These are phyloP conservation scores for Clytia hemisphaerica DNA, from an alignment of 30 jellyfish, hydroid and myxozoan genomes.

Conservation along the genomic window DNA sequence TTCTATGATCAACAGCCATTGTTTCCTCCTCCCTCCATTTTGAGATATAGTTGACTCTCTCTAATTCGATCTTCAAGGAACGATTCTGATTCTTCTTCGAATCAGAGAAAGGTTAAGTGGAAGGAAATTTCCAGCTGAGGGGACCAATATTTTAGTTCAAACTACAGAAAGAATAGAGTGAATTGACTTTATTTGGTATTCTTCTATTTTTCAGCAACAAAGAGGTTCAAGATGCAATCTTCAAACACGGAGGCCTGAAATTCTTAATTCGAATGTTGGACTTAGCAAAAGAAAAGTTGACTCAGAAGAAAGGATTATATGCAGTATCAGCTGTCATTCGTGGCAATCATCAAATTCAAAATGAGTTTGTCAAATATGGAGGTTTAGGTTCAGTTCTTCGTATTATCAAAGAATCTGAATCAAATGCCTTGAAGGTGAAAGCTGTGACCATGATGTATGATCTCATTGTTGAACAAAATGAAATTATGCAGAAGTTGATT, in stretches of 20 bases:
- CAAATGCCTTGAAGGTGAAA: conserved; percentile 42
- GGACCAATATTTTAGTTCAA: too few species aligned
- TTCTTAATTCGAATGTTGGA: conserved; percentile 46
- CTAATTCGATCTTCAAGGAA: too few species aligned
- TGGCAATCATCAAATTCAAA: conserved; percentile 52
- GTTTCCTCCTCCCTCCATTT: too few species aligned
- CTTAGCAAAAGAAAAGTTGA: not conserved
- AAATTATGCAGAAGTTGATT: too few species aligned
- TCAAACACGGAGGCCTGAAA: conserved; percentile 60
- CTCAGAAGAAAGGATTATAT: conserved; percentile 56
- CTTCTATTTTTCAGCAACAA: conserved; percentile 91
- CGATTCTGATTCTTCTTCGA: too few species aligned
- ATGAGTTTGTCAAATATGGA: conserved; percentile 49
- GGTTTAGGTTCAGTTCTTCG: conserved; percentile 49
- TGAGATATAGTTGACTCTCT: too few species aligned
- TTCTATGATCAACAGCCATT: too few species aligned
- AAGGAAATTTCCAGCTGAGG: too few species aligned
- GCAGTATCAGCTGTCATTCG: conserved; percentile 86
- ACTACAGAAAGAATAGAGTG: too few species aligned
- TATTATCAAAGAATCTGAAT: conserved; percentile 15
- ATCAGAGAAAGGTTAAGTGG: too few species aligned
- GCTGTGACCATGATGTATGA: conserved; percentile 68
- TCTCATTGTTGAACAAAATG: conserved; percentile 73
- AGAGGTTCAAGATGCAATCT: conserved; percentile 63
- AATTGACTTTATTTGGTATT: too few species aligned